Evolutionary conservation across 2,888 invertebrate species (phyloP), one percentile per base, ranked within the genome.

Genomic region (Calephelis perditalis): DNA sequence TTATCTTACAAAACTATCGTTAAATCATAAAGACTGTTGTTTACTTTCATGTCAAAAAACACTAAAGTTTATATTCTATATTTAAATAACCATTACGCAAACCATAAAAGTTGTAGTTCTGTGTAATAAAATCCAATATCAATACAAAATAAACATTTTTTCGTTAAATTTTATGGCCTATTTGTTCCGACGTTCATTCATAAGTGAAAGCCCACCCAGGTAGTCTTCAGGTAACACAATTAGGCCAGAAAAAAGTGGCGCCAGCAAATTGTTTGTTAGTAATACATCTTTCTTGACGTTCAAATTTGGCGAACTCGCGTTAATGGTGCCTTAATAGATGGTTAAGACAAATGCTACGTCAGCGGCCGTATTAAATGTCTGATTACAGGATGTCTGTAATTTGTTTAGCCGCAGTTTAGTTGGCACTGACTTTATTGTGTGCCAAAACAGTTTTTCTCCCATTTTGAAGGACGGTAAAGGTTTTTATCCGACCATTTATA

Each of bases 281-380:
- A 61, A 57, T 60, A 52, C 60, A 62, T 63, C 47, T 55, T 62
- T 52, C 49, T 26, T 52, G 49, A 52, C 56, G 58, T 36, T 54
- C 43, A 49, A 58, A 55, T 62, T 58, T 46, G 57, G 54, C 57
- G 15, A 54, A 60, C 57, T 52, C 59, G 64, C 56, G 58, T 56
- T 62, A 63, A 64, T 64, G 59, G 57, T 61, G 56, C 37, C 43
- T 59, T 64, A 65, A 65, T 65, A 62, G 64, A 61, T 45, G 59
- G 62, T 56, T 57, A 56, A 62, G 62, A 57, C 58, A 63, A 64
- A 64, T 57, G 62, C 57, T 59, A 59, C 59, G 62, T 60, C 58
- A 58, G 62, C 56, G 58, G 37, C 26, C 26, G 35, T 26, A 63
- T 63, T 55, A 62, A 63, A 60, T 60, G 63, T 10, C 35, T 56